Evolutionary conservation across 2,113 vertebrate species (phyloP).

Genomic region (Thalassoma bifasciatum): DNA sequence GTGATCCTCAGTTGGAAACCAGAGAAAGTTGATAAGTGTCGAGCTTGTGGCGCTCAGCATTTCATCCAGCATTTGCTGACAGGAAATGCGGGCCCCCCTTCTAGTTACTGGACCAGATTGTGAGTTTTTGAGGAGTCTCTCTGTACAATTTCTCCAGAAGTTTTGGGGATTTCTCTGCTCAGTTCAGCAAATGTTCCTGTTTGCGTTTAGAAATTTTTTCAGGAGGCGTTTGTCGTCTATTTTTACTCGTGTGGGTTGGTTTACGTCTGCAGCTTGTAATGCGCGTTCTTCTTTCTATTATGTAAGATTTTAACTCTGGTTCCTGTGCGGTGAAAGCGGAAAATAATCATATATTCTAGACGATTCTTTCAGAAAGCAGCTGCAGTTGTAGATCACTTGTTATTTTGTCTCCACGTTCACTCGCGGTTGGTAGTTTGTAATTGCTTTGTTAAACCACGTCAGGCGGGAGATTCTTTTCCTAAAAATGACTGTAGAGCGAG

Average conservation of each 20-base stretch:
- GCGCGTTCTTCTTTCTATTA: not conserved
- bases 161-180: not conserved
- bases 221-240: not conserved
- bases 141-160: not conserved
- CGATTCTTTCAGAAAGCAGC: not conserved
- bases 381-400: constrained; percentile 1
- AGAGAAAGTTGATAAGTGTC: no score
- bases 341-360: not conserved
- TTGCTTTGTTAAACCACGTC: constrained; percentile 2
- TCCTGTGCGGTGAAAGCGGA: not conserved
- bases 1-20: no score
- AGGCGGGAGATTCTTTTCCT: not conserved
- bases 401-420: not conserved
- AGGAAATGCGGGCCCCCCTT: no score
- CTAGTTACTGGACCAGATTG: not conserved
- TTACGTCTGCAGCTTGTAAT: not conserved
- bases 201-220: not conserved
- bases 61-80: no score
- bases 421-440: not conserved
- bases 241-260: not conserved
- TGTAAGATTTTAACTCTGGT: not conserved
- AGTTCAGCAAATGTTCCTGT: not conserved
- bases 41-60: no score
- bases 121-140: not conserved
- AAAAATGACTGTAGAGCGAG: constrained; percentile 4